These are phyloP conservation scores for Unio delphinus DNA, from an alignment of 2,888 invertebrate species.

Conservation along the genomic window DNA sequence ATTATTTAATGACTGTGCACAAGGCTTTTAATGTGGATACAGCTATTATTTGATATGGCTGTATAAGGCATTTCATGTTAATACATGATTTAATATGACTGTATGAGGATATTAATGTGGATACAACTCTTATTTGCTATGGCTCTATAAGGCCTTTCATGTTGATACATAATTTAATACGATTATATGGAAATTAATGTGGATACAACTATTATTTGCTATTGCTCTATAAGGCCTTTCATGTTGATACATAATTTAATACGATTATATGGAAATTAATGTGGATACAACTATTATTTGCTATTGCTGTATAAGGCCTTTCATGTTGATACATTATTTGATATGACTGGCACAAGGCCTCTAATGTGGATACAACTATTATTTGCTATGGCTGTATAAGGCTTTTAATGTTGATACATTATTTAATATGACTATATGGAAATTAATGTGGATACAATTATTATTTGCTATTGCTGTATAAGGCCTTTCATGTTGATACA, in stretches of 20 bases:
- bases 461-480: neutral
- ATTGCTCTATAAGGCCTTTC: neutral
- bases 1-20: too few species aligned
- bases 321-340: too few species aligned
- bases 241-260: neutral
- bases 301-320: too few species aligned
- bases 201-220: conserved; percentile 5
- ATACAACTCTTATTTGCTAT: conserved; percentile 5
- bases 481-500: neutral
- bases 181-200: neutral
- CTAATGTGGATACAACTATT: too few species aligned
- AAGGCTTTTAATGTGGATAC: neutral
- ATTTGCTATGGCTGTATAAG: neutral
- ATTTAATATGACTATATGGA: too few species aligned
- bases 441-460: neutral
- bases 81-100: too few species aligned
- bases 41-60: neutral
- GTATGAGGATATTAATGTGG: too few species aligned
- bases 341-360: too few species aligned
- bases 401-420: neutral
- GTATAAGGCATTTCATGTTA: neutral
- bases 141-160: neutral
- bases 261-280: too few species aligned
- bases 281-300: too few species aligned
- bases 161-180: neutral